Base-by-base conservation (phyloP, 2,797 vertebrate genomes). In the Acanthornis magna region DNA sequence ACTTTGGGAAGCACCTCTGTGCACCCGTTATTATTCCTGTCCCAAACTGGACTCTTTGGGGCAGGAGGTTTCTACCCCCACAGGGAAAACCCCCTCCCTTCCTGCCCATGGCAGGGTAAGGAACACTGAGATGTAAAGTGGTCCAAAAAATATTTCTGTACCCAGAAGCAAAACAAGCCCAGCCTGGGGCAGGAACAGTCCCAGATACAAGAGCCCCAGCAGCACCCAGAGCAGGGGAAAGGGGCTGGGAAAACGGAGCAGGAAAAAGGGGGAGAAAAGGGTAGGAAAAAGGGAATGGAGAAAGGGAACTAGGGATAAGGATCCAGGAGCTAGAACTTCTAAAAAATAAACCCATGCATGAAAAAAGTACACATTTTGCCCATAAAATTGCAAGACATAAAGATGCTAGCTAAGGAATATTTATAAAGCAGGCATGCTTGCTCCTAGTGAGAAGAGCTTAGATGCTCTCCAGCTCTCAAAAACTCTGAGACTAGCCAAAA, bases 401-500 rank as follows among this genome's bases (percentile, higher is more conserved):
- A 32, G 51, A 81, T 62, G n/a, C 40, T 65, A 53, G 50, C 55
- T 72, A 75, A n/a, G 4, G 19, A 50, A 26, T 80, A 93, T 83
- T 88, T 75, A 60, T 78, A 76, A 90, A 89, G 63, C 11, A 4
- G 26, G 67, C 82, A 86, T 1, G 10, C 42, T 55, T 63, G 25
- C 17, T 86, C 26, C 55, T 72, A 63, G 62, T 62, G 67, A 93
- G 48, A 86, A 53, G 76, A 90, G 74, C 74, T 90, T 53, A 70
- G 83, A 90, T 55, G 60, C 27, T 85, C 76, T 90, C 74, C 55
- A 67, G 77, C 34, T 95, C 45, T 85, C 70, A 78, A 85, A 93
- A 94, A 45, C 38, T 29, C 51, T 36, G 27, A 88, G 83, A 95
- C 67, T 53, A 63, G 93, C 94, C 90, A 95, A 94, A 95, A 91